Percentiles rank a stretch among this genome's conserved stretches.
phyloP scores from a whole-genome alignment of 2,888 invertebrate species.

The Griposia aprilina region DNA sequence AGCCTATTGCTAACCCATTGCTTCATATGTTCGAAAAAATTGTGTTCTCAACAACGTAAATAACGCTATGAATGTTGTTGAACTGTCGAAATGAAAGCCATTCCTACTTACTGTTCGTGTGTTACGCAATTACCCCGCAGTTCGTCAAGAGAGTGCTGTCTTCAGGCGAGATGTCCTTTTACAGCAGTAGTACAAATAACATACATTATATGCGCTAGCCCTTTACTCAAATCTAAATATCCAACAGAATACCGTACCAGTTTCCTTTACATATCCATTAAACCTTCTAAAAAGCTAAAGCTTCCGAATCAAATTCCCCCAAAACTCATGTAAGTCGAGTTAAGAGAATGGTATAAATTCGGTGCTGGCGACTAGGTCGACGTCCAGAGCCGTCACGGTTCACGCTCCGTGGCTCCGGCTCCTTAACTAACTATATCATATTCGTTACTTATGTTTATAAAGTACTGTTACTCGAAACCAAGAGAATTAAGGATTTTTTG shows the following conservation, averaged over 20 bases:
- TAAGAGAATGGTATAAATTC: constrained; percentile 60
- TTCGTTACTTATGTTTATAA: constrained; percentile 60
- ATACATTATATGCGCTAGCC: too few species aligned
- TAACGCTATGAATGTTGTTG: too few species aligned
- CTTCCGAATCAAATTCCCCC: constrained; percentile 15
- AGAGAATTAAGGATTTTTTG: constrained; percentile 41
- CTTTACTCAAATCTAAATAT: not conserved
- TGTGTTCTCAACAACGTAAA: too few species aligned
- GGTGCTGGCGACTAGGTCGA: constrained; percentile 72
- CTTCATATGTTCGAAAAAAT: too few species aligned
- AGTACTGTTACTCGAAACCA: constrained; percentile 38
- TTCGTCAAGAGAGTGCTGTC: not conserved
- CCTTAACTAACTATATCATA: constrained; percentile 68
- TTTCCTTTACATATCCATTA: too few species aligned
- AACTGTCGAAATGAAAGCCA: too few species aligned
- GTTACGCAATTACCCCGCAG: not conserved
- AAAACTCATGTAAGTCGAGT: constrained; percentile 25
- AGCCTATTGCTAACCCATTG: too few species aligned
- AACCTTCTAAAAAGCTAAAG: not conserved
- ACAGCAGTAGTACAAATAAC: not conserved
- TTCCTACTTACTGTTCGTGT: too few species aligned
- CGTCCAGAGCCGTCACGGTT: constrained; percentile 77
- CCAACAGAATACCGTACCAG: not conserved
- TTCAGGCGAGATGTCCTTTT: not conserved
- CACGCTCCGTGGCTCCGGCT: constrained; percentile 69